Base-by-base conservation (phyloP, 2,888 invertebrate species). In the Leptopilina syphax region DNA sequence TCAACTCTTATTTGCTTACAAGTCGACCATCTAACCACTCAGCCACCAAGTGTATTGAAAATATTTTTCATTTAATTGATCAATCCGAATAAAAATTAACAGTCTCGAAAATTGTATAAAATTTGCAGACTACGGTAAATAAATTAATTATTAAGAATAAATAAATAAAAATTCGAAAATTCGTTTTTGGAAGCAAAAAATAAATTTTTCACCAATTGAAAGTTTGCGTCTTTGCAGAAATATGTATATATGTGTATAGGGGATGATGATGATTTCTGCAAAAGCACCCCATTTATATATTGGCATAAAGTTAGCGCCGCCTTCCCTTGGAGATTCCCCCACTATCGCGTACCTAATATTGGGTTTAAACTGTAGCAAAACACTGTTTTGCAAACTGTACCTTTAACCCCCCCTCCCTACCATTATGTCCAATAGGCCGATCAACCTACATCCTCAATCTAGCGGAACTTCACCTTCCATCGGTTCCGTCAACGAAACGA, bases 381-480 rank as follows among this genome's bases (percentile, higher is more conserved):
- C 18, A 68, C 67, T 44, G 44, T 47, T 34, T 65, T 18, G 44
- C 24, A 73, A 73, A 73, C 57, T 60, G 57, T 73, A 60, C 18
- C 54, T 54, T 41, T 18, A 57, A 44, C 57, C 44, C 60, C 50
- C 76, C 63, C 34, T 34, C 44, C 60, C 76, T 41, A 63, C 60
- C 27, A 27, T 24, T 10, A 57, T 41, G 34, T n/a, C 60, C 76
- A 76, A 60, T 76, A 60, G 76, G 76, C 76, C 41, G 60, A 76
- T 76, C 76, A 76, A 76, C 76, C 76, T 76, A 76, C 60, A 44
- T 76, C 76, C 76, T 76, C 76, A 63, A 76, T 57, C 76, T 63
- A 76, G 63, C 76, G 76, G 76, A 76, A 76, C 76, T 76, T 76
- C 50, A 70, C 70, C 70, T 70, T 70, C 70, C 54, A 70, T 70